Evolutionary conservation across 2,113 vertebrate species (phyloP), one percentile per base, ranked within the genome.

Genomic region (Paraplagusia blochii): DNA sequence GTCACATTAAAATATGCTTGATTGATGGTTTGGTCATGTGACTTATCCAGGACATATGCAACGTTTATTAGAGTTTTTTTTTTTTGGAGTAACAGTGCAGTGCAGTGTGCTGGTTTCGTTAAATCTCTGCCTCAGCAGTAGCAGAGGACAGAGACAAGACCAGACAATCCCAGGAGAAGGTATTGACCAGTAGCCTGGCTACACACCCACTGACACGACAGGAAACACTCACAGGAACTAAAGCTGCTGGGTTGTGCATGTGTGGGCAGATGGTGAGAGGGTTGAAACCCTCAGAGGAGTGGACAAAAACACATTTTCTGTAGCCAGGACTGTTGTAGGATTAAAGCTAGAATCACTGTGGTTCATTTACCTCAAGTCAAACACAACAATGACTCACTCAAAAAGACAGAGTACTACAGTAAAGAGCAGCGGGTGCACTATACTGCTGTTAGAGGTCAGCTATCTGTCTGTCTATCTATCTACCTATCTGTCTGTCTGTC

Each of bases 171-270:
- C 64, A 53, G 42, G 62, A 35, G 67, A 47, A 57, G 52, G 43
- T 56, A 68, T 73, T 72, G 66, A 68, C 61, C 47, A 53, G 53
- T 29, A 76, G 62, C 57, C 61, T 49, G 53, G 14, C 12, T 40
- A 46, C 50, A 62, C 53, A 36, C 57, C 46, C 17, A 38, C 64
- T 58, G 52, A 59, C 66, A 62, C 22, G 33, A 61, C 66, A 51
- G 66, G 36, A 71, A 55, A 65, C 54, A 19, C 17, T 58, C 51
- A 51, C 18, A 58, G 58, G 66, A 65, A 36, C 53, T 34, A 44
- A 56, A 58, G 48, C 60, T 42, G 33, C 52, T 53, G 44, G 13
- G 1, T 19, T 43, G 63, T 33, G 49, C 22, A 29, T 29, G 22
- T 15, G 46, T 52, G 53, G 58, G 58, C 64, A 49, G 14, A 67